Base-by-base conservation (phyloP, 1,140 invertebrate species). In the Tenebrio molitor region DNA sequence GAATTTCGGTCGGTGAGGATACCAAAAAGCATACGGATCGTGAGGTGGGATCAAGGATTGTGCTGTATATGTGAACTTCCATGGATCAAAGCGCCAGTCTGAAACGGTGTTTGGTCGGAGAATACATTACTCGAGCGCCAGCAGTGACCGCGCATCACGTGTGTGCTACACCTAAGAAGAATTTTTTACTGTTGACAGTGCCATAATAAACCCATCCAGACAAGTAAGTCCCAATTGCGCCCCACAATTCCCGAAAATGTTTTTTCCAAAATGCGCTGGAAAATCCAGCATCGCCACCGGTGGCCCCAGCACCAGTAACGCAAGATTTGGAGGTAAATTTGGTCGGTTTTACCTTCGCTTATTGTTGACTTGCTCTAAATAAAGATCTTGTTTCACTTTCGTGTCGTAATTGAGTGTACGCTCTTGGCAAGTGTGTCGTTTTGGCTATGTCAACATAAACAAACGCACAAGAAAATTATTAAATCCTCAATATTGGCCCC, bases 11-110 rank as follows among this genome's bases (percentile, higher is more conserved):
- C 50, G 50, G 2, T 58, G 50, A 58, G 29, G 50, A 58, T 33
- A 58, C 50, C 50, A 29, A 58, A 58, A 58, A 58, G 50, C 50
- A 25, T 58, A 29, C 42, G 42, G 17, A 46, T 15, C 23, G 44
- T 50, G 50, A 58, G 50, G 50, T 58, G 50, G 50, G 50, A 58
- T 58, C 50, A 58, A 29, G 50, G 21, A 58, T 58, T 58, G 50
- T 39, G 12, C 12, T 10, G 50, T 50, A 50, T 58, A 58, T 58
- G 50, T 58, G 50, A 58, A 58, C 50, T 58, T 58, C 44, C 44
- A 21, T 50, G 44, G 50, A 29, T 25, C n/a, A 58, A 58, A 58
- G 50, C 50, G 50, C 50, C 50, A 58, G 50, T 58, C 50, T 58
- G 50, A 29, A n/a, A 29, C 50, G 50, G 50, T 58, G 23, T 29